Evolutionary conservation across 30 jellyfish, hydroid and myxozoan species (phyloP), one percentile per base, ranked within the genome.

Genomic region (Cassiopea andromeda): DNA sequence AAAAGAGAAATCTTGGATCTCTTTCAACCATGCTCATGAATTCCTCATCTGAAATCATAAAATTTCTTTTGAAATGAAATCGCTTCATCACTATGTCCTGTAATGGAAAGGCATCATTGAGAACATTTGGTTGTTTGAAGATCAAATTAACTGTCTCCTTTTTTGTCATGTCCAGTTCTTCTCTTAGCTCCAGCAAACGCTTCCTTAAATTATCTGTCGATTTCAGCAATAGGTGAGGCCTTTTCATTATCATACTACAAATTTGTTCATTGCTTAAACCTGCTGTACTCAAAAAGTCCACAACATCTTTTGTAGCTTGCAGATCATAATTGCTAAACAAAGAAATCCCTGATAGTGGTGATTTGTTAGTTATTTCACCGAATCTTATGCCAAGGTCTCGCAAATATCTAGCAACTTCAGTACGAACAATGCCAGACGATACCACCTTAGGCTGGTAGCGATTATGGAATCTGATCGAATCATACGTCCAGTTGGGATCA

Each of bases 1-100:
- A 78, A 43, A 72, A 85, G 38, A 85, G 81, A 74, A 85, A 85
- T 6, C 93, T 44, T 73, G 93, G 93, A 73, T 85, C 93, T 58
- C 93, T 73, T 66, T 85, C 93, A 69, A 85, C 93, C 93, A 85
- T 85, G 60, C 81, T 44, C 93, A 85, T 73, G 68, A 85, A 85
- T 46, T 85, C 82, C 8, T 59, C 82, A 74, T 85, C 84, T 18
- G 85, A 76, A 57, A 85, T 75, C 43, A 46, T 46, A 58, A 85
- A 85, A 50, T 48, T 75, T 76, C 93, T 85, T 38, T 85, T 85
- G 13, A 85, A 48, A 27, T 85, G 93, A 44, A 46, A 75, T n/a
- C 93, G 47, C 70, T 85, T 85, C 17, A 48, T 44, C 14, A 19
- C 58, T 46, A 85, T 70, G 48, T 85, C 93, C 48, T 78, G 77